Base-by-base conservation (phyloP, 2,113 vertebrate species). In the Sander vitreus region DNA sequence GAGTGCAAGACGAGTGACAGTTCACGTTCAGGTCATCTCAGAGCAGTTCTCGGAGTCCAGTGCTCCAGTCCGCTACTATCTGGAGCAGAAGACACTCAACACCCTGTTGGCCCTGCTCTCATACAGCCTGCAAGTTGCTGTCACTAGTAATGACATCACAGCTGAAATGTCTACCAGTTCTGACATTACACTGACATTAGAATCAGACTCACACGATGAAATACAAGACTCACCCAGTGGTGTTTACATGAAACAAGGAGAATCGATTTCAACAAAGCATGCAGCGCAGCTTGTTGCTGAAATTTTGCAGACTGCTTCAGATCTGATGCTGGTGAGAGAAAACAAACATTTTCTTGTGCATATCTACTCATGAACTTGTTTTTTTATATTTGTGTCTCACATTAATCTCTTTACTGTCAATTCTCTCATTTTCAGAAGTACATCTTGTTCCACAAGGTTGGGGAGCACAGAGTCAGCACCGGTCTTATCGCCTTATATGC, bases 261-360 rank as follows among this genome's bases (percentile, higher is more conserved):
- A 48, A 70, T 50, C 39, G 5, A 33, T 12, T 54, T 58, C 62
- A 69, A 13, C 53, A 72, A 66, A 85, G 77, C 80, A 79, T 18
- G 54, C 5, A 1, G 58, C 70, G 39, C 85, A 68, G 30, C 77
- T 96, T 4, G 86, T 81, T 1, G 64, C 86, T 15, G 90, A 95
- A 71, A 88, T 93, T 65, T 80, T 95, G n/a, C 88, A 87, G 77
- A 73, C 73, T 19, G 89, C 95, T 6, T 87, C 93, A 21, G 85
- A 95, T 8, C 50, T 95, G n/a, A 76, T 96, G 69, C 84, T 96
- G 91, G 97, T 97, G 88, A 93, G 95, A 85, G n/a, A 68, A 50
- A n/a, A 57, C 27, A 69, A 48, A 67, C 25, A 7, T 9, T 14
- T 48, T 47, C 21, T 30, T 23, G 6, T 63, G 19, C 11, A 71